These are phyloP conservation scores for Drosophila trapezifrons DNA, from an alignment of 1,140 invertebrate species.

Conservation along the genomic window DNA sequence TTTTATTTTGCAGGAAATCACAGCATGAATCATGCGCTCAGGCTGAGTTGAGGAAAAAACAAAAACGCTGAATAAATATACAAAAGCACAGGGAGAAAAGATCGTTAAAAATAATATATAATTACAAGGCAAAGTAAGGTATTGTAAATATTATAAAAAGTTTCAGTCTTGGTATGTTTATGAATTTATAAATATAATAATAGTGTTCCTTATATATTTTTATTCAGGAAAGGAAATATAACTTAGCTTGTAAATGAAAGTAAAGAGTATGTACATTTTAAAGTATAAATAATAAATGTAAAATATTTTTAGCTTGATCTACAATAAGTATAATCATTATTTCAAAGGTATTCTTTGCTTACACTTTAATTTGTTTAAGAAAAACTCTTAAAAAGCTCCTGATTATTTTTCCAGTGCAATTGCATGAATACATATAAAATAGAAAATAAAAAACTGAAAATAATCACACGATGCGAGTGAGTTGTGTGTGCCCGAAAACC, in stretches of 20 bases:
- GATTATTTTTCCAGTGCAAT: constrained; percentile 9
- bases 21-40: constrained; percentile 77
- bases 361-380: no score
- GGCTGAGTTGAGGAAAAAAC: constrained; percentile 48
- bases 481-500: constrained; percentile 52
- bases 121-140: neutral
- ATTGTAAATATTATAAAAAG: neutral
- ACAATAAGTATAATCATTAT: no score
- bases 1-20: constrained; percentile 71
- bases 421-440: constrained; percentile 31
- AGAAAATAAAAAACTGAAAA: constrained; percentile 54
- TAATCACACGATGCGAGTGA: constrained; percentile 72
- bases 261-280: no score
- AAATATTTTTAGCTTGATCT: no score
- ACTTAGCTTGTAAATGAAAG: no score
- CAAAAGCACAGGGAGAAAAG: constrained; percentile 30
- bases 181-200: neutral
- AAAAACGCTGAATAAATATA: constrained; percentile 37
- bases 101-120: neutral
- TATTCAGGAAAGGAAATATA: no score
- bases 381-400: neutral
- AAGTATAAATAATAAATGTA: no score
- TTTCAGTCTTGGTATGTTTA: no score
- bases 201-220: no score
- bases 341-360: no score